Percentiles rank a stretch among this genome's conserved stretches.
Conservation (phyloP, 2,113 vertebrate genomes). For the Todiramphus chloris region DNA sequence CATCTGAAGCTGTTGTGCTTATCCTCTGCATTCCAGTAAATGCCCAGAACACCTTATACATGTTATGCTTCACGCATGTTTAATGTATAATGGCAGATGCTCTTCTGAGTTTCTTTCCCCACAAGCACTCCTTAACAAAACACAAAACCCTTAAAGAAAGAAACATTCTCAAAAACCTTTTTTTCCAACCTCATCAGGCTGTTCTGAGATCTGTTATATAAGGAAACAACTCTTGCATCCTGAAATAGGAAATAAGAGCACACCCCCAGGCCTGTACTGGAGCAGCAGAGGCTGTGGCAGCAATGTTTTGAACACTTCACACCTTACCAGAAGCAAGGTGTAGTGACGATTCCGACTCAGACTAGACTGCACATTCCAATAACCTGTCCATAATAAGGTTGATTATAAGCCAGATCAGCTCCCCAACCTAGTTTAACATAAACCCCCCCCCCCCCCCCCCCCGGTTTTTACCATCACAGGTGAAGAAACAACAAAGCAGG, state of each 20-base stretch:
- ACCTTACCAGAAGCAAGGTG: neutral
- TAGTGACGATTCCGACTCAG: neutral
- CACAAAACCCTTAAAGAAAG: neutral
- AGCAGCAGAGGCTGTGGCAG: neutral
- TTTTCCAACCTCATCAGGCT: neutral
- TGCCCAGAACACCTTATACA: neutral
- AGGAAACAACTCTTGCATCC: neutral
- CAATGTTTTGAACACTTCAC: neutral
- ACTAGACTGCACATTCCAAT: neutral
- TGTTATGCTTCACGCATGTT: rapidly evolving
- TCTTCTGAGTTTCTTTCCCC: neutral
- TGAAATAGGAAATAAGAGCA: neutral
- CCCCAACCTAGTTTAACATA: neutral
- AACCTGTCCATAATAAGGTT: neutral
- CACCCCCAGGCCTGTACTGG: rapidly evolving
- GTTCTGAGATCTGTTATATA: neutral
- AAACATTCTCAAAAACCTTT: neutral
- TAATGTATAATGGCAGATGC: rapidly evolving
- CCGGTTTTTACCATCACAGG: neutral
- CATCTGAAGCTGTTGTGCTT: neutral
- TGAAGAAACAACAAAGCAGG: neutral
- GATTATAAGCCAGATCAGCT: neutral
- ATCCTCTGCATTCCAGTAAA: neutral
- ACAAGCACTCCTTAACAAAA: neutral
- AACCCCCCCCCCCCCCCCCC: too few species aligned